phyloP scores from a whole-genome alignment of 2,797 vertebrate genomes.

The Gymnoscopelus braueri region DNA sequence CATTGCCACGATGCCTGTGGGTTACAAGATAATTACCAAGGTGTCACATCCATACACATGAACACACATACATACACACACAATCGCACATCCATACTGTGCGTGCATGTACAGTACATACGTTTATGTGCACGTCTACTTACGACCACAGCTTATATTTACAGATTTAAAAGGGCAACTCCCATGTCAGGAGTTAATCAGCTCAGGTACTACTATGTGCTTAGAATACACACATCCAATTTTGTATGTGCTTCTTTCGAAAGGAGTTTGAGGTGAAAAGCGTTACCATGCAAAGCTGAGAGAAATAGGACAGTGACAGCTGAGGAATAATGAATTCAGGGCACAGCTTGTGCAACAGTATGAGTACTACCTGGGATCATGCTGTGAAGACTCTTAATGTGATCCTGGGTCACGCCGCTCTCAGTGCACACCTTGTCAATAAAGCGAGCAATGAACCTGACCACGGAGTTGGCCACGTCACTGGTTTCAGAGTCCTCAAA shows the following conservation, averaged over 20 bases:
- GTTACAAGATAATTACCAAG: constrained; percentile 58
- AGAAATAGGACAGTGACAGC: constrained; percentile 44
- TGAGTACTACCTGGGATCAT: constrained; percentile 93
- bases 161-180: constrained; percentile 50
- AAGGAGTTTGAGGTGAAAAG: not conserved
- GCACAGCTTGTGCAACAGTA: not conserved
- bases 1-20: constrained; percentile 96
- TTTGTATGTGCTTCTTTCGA: not conserved
- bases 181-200: constrained; percentile 60
- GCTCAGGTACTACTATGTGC: constrained; percentile 43
- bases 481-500: constrained; percentile 97
- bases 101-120: not conserved
- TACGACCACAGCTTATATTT: constrained; percentile 35
- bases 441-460: constrained; percentile 94
- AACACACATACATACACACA: constrained; percentile 20
- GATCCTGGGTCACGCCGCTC: constrained; percentile 96
- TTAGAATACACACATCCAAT: constrained; percentile 48
- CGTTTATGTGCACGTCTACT: not conserved
- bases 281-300: constrained; percentile 23
- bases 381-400: constrained; percentile 97
- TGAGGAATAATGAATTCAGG: constrained; percentile 4
- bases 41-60: constrained; percentile 11
- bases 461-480: constrained; percentile 92
- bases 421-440: constrained; percentile 99
- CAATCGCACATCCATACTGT: not conserved